Percentiles rank a stretch among this genome's conserved stretches.
These are phyloP conservation scores for Myotis lucifugus DNA, from an alignment of 2,113 vertebrate genomes.

Conservation along the genomic window DNA sequence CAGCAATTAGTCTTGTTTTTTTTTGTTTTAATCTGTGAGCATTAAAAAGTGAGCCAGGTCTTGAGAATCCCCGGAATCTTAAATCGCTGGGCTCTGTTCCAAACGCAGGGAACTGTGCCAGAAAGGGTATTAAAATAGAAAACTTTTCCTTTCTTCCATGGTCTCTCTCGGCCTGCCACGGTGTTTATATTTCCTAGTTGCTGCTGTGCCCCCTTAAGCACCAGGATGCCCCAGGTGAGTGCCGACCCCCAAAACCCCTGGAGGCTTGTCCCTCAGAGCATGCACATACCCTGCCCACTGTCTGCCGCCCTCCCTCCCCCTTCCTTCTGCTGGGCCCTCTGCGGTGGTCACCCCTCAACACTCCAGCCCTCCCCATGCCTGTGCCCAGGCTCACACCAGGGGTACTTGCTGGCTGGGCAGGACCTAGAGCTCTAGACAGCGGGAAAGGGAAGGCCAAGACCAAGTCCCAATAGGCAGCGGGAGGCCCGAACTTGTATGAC, in stretches of 20 bases:
- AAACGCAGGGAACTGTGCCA: neutral
- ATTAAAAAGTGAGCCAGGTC: neutral
- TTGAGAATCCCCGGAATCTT: neutral
- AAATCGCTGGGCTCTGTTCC: neutral
- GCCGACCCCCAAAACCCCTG: neutral
- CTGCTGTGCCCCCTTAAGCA: too few relatives aligned
- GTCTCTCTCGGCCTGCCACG: neutral
- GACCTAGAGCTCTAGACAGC: neutral
- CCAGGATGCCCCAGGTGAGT: neutral
- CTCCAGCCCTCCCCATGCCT: neutral
- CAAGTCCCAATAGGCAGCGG: too few relatives aligned
- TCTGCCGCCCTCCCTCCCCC: too few relatives aligned
- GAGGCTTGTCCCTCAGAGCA: too few relatives aligned
- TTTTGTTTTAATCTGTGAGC: neutral
- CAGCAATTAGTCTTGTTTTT: neutral
- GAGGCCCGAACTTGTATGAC: neutral
- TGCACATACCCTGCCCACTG: neutral
- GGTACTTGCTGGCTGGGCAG: neutral
- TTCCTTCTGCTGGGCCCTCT: neutral
- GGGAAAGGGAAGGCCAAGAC: neutral
- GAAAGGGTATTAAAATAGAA: neutral
- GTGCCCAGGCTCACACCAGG: neutral
- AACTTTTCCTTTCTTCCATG: neutral
- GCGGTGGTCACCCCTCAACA: neutral
- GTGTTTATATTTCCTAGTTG: neutral